These are phyloP conservation scores for Donacobius atricapilla DNA, from an alignment of 2,113 vertebrate species.

Conservation along the genomic window DNA sequence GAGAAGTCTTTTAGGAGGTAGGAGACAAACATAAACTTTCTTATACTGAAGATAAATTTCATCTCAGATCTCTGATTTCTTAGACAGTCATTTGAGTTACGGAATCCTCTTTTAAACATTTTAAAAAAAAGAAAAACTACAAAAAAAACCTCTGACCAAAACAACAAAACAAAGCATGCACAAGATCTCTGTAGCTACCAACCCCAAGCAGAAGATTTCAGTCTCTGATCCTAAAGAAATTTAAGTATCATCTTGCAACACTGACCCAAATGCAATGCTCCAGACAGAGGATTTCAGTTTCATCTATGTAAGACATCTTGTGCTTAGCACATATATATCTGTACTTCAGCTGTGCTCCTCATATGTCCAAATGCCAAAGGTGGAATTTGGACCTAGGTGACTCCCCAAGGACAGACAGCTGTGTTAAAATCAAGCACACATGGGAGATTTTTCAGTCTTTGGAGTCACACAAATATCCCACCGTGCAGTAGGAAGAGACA, in stretches of 20 bases:
- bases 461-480: background rate
- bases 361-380: background rate
- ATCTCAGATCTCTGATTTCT: background rate
- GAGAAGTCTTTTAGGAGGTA: background rate
- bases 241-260: background rate
- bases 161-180: background rate
- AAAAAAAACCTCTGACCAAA: background rate
- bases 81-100: background rate
- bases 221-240: background rate
- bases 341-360: background rate
- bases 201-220: background rate
- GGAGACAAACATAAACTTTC: background rate
- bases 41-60: background rate
- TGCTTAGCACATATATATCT: background rate
- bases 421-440: background rate
- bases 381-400: background rate
- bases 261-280: background rate
- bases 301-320: background rate
- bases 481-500: background rate
- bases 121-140: background rate
- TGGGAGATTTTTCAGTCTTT: background rate
- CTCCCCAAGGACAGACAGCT: background rate
- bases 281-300: background rate
- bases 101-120: background rate
- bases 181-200: background rate